Base-by-base conservation (phyloP, 2,113 vertebrate genomes). In the Loxodonta africana region DNA sequence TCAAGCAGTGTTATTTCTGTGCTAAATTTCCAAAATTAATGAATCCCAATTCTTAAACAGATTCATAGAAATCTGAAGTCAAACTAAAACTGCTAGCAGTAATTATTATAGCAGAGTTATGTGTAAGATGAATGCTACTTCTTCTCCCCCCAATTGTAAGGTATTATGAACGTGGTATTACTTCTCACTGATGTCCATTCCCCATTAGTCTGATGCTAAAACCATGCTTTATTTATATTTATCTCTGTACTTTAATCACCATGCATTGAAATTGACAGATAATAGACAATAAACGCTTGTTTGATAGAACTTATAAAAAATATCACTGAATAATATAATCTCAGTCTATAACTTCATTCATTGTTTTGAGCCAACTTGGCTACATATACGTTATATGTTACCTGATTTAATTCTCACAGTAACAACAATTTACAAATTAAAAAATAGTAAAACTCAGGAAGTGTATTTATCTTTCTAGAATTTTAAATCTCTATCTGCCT, bases 341-440 rank as follows among this genome's bases (percentile, higher is more conserved):
- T 53, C 15, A 85, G 46, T 48, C 48, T 85, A 46, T 53, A 82
- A 71, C 2, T 65, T 51, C 41, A 76, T 74, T 82, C 82, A 71
- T 18, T 85, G 18, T 41, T 81, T 97, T 87, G n/a, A 76, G 17
- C 44, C 84, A 87, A 89, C 4, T 83, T 84, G 83, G 89, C 46
- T 93, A 74, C 2, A 10, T 46, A 91, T 20, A 63, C 26, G 37
- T 30, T 82, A 46, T 26, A 67, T 30, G 74, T 53, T 62, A 63
- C 12, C 21, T 82, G n/a, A 57, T 20, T 77, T 91, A 69, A 69
- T 65, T 87, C 91, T 90, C 71, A 86, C 0, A 83, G 21, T 37
- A 78, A 95, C 28, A 30, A 90, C 12, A 85, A n/a, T 89, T 83
- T 83, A 77, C 53, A 95, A 95, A 73, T 37, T 28, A 77, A 83